Conservation (phyloP, 2,888 invertebrate genomes). For the Apamea anceps region DNA sequence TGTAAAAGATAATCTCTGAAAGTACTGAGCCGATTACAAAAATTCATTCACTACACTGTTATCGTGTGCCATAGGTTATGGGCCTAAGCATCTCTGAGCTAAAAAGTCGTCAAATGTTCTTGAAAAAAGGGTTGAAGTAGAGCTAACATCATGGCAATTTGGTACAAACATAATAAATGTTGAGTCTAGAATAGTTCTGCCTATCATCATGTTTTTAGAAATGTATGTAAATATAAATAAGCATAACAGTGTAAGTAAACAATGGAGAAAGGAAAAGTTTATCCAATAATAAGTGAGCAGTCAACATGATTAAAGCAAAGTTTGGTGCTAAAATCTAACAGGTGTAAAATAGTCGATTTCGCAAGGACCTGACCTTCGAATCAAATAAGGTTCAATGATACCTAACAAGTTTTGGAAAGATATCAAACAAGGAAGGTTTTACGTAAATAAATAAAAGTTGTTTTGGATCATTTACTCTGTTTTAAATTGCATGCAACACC, state of each 20-base stretch:
- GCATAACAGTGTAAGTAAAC: constrained; percentile 1
- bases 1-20: neutral
- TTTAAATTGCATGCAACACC: neutral
- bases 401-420: constrained; percentile 29
- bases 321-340: constrained; percentile 3
- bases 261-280: neutral
- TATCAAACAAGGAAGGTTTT: constrained; percentile 29
- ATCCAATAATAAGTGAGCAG: constrained; percentile 3
- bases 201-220: neutral
- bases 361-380: constrained; percentile 9
- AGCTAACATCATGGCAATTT: neutral
- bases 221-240: constrained; percentile 4
- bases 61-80: neutral
- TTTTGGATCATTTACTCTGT: constrained; percentile 5
- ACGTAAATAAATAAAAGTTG: constrained; percentile 39
- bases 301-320: neutral
- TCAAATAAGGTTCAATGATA: constrained; percentile 17
- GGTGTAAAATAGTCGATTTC: constrained; percentile 1
- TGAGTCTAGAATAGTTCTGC: neutral
- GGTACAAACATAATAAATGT: neutral
- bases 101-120: neutral
- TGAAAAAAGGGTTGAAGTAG: neutral
- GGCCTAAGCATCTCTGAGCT: neutral
- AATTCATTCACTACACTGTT: neutral
- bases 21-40: neutral